Conservation (phyloP, 2,888 invertebrate species). For the Nesidiocoris tenuis region DNA sequence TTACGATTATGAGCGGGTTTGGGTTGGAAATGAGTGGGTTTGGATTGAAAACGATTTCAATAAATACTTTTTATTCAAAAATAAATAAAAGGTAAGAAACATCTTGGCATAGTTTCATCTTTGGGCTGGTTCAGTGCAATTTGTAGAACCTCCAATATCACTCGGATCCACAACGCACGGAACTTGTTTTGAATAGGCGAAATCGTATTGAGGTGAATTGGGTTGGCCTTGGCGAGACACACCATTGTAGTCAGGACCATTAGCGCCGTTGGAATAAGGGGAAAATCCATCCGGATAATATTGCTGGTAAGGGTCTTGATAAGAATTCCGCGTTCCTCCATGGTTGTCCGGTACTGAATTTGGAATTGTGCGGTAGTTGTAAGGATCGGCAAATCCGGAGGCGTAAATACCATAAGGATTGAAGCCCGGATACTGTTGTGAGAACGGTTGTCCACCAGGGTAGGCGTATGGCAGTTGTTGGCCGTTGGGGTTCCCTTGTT, state of each 20-base stretch:
- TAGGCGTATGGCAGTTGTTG: constrained; percentile 14
- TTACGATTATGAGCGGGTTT: too few species aligned
- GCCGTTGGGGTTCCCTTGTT: neutral
- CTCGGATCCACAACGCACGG: constrained; percentile 15
- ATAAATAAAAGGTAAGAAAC: constrained; percentile 9
- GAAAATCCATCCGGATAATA: neutral
- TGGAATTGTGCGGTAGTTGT: constrained; percentile 12
- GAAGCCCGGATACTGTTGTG: neutral
- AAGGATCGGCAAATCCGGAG: constrained; percentile 19
- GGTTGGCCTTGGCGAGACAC: neutral
- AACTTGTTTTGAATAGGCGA: constrained; percentile 11
- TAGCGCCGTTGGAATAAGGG: neutral
- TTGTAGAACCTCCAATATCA: neutral
- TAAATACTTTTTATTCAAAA: constrained; percentile 19
- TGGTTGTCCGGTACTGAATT: neutral
- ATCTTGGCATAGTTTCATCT: neutral
- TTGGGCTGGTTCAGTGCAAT: constrained; percentile 4
- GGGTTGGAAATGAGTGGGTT: too few species aligned
- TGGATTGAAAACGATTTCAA: neutral
- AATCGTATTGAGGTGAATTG: constrained; percentile 1
- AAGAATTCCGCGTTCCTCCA: neutral
- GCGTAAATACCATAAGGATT: constrained; percentile 25
- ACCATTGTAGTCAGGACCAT: constrained; percentile 7
- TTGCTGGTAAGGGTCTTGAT: constrained; percentile 10
- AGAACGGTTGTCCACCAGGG: constrained; percentile 14